phyloP scores from a whole-genome alignment of 2,888 invertebrate genomes.

The Fragum sueziense region DNA sequence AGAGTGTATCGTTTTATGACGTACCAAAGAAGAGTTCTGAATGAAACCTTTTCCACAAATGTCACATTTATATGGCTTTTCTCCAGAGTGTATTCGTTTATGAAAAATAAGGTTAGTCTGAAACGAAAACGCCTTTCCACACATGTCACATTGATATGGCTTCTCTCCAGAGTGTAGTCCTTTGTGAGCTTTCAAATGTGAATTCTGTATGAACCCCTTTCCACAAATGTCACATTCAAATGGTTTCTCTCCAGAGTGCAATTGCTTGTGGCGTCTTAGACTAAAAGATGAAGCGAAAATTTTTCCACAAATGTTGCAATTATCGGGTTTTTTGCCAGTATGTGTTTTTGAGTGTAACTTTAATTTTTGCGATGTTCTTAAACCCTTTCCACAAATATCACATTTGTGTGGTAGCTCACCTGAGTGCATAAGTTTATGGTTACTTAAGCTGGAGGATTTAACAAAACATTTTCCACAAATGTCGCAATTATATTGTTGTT shows the following conservation, averaged over 20 bases:
- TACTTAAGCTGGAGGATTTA: no score
- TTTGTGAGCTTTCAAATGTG: conserved; percentile 81
- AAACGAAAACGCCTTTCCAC: conserved; percentile 79
- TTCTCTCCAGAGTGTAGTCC: conserved; percentile 77
- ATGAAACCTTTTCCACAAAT: no score
- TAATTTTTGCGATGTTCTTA: conserved; percentile 81
- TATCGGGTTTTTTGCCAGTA: conserved; percentile 80
- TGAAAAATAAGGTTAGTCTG: no score
- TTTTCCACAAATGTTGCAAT: conserved; percentile 81
- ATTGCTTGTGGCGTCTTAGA: conserved; percentile 81
- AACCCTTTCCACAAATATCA: conserved; percentile 79
- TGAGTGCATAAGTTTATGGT: no score
- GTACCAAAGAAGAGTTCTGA: no score
- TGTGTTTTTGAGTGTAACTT: conserved; percentile 81
- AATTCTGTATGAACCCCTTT: conserved; percentile 81
- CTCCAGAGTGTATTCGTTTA: no score
- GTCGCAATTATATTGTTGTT: no score
- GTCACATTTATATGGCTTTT: no score
- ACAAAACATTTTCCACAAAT: no score
- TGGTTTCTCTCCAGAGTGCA: conserved; percentile 80
- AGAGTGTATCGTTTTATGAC: no score
- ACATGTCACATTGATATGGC: conserved; percentile 78
- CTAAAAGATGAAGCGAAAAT: conserved; percentile 82
- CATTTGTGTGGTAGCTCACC: no score
- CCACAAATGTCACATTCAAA: conserved; percentile 79